Conservation (phyloP, 2,888 invertebrate species). For the Nematopogon swammerdamellus region DNA sequence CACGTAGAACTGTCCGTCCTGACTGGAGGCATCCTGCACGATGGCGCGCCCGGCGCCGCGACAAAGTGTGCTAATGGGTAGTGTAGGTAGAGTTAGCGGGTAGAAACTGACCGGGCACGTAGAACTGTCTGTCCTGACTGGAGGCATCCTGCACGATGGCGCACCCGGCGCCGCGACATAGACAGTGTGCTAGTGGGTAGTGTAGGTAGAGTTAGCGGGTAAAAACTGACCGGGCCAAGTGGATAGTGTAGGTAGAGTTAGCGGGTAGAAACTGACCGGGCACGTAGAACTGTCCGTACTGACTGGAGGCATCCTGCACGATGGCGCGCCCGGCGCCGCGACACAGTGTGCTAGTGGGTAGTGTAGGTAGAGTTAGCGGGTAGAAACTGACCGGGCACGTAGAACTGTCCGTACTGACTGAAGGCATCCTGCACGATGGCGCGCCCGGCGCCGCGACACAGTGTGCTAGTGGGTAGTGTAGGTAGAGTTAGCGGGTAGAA, state of each 20-base stretch:
- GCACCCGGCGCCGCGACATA: constrained; percentile 76
- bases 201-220: too few species aligned
- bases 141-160: constrained; percentile 86
- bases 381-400: constrained; percentile 77
- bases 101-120: constrained; percentile 77
- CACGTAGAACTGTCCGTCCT: constrained; percentile 90
- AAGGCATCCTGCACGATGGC: constrained; percentile 86
- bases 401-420: constrained; percentile 87
- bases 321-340: constrained; percentile 78
- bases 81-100: too few species aligned
- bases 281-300: constrained; percentile 90
- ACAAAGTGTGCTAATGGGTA: constrained; percentile 91
- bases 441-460: constrained; percentile 77
- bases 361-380: too few species aligned
- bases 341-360: constrained; percentile 91
- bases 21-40: constrained; percentile 84
- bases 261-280: too few species aligned
- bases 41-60: constrained; percentile 78
- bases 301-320: constrained; percentile 84
- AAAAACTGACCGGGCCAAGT: too few species aligned
- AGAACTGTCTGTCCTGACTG: constrained; percentile 87
- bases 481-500: too few species aligned
- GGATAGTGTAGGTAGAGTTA: too few species aligned
- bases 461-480: too few species aligned
- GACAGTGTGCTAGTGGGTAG: too few species aligned